These are phyloP conservation scores for Brachyhypopomus gauderio DNA, from an alignment of 2,113 vertebrate species.

Conservation along the genomic window DNA sequence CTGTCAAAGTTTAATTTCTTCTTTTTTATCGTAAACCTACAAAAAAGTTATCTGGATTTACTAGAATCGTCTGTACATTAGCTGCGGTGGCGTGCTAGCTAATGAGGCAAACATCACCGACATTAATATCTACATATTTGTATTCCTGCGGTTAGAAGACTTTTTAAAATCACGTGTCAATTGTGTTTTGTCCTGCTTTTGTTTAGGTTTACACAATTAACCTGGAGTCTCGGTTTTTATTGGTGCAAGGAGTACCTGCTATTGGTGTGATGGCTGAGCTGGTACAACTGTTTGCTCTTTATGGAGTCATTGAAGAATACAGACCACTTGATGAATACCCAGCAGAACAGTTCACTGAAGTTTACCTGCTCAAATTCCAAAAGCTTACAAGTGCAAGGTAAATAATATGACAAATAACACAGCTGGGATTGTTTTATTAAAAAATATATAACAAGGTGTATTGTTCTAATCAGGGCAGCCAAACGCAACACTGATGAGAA, in stretches of 20 bases:
- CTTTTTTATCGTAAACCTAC: background rate
- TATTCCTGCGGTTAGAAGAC: background rate
- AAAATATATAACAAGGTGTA: background rate
- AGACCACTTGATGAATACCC: slow-evolving; percentile 93
- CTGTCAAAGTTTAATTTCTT: slow-evolving; percentile 82
- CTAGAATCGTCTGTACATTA: no score
- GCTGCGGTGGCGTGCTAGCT: no score
- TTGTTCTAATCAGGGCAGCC: slow-evolving; percentile 78
- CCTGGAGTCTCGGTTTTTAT: slow-evolving; percentile 88
- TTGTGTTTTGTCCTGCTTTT: background rate
- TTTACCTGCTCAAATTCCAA: slow-evolving; percentile 91
- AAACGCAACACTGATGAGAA: slow-evolving; percentile 92
- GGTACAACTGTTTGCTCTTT: slow-evolving; percentile 91
- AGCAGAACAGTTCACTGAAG: slow-evolving; percentile 93
- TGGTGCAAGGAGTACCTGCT: slow-evolving; percentile 94
- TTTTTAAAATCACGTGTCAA: background rate
- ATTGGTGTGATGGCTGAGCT: slow-evolving; percentile 92
- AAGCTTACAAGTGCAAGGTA: slow-evolving; percentile 92
- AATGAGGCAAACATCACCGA: no score
- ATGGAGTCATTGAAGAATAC: slow-evolving; percentile 91
- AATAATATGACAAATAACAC: background rate
- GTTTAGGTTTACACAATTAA: slow-evolving; percentile 95
- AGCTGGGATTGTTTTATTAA: background rate
- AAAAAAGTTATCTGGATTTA: background rate
- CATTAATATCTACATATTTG: background rate